A percentile compares a stretch with the other conserved stretches of the same genome.
These are phyloP conservation scores for Orestias chungarensis DNA, from an alignment of 2,797 vertebrate genomes.

Conservation along the genomic window DNA sequence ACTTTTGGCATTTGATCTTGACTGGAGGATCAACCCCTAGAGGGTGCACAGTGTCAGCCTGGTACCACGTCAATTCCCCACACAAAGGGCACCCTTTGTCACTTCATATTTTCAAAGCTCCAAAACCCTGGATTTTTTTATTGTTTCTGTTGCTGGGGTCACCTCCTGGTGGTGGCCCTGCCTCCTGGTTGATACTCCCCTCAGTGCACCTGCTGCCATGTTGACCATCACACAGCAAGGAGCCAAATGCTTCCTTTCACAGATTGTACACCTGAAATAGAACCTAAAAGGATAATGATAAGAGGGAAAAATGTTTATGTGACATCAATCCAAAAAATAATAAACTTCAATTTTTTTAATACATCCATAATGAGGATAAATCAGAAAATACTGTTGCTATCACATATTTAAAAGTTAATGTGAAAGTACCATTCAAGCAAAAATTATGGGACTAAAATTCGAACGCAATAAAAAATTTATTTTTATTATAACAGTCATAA, in stretches of 20 bases:
- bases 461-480: no score
- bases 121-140: conserved; percentile 68
- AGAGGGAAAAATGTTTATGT: no score
- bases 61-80: conserved; percentile 80
- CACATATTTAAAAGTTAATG: no score
- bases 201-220: conserved; percentile 67
- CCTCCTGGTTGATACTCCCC: conserved; percentile 49
- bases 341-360: no score
- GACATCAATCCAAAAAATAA: no score
- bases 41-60: conserved; percentile 79
- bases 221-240: conserved; percentile 59
- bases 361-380: no score
- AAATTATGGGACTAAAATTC: no score
- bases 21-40: conserved; percentile 82
- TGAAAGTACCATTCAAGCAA: no score
- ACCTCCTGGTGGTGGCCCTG: conserved; percentile 59
- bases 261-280: conserved; percentile 26
- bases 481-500: no score
- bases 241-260: conserved; percentile 42
- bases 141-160: conserved; percentile 71
- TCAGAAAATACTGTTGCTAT: no score
- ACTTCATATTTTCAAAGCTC: conserved; percentile 83
- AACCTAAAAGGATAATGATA: conserved; percentile 1
- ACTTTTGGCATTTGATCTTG: conserved; percentile 91
- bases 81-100: conserved; percentile 83